Evolutionary conservation across 2,888 invertebrate genomes (phyloP), one percentile per base, ranked within the genome.

Genomic region (Odontocolon sp.): DNA sequence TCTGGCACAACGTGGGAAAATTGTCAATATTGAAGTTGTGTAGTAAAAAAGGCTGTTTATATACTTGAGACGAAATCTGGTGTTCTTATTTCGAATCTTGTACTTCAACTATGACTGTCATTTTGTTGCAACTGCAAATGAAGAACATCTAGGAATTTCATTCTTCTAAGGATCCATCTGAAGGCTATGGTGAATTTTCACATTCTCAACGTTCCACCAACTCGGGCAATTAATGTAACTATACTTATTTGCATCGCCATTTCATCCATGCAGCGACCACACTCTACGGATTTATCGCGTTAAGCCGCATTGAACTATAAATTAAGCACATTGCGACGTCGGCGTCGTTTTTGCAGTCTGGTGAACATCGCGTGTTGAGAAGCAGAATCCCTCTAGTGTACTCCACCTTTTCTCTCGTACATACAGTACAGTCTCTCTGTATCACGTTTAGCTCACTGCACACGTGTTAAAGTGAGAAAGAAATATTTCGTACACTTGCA

Each of bases 271-370:
- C 9, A 23, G 18, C 42, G 66, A 56, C 31, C 59, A 23, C 23
- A 23, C 42, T 56, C 33, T 56, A 61, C 63, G 36, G 63, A 79
- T 79, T 79, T 72, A 79, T 79, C 66, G 69, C 67, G 61, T 67
- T 69, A 67, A 59, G 52, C 14, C 66, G 66, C 61, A 77, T 79
- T 67, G 61, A 73, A 73, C 73, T 69, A 74, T 79, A 79, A 79
- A 79, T 79, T 79, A 73, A 69, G 52, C 59, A 47, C 54, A 54
- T 45, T 26, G 66, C 59, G 64, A 75, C 66, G 70, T 57, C 66
- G 70, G 59, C 59, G 42, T 66, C 47, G 76, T 76, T 76, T 76
- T 76, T 76, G 66, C 66, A 36, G 54, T 11, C 14, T 66, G 33
- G 66, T 23, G 57, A 57, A 70, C 75, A 76, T 75, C 69, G 75